Evolutionary conservation across 2,888 invertebrate genomes (phyloP).

Genomic region (Macaria notata): DNA sequence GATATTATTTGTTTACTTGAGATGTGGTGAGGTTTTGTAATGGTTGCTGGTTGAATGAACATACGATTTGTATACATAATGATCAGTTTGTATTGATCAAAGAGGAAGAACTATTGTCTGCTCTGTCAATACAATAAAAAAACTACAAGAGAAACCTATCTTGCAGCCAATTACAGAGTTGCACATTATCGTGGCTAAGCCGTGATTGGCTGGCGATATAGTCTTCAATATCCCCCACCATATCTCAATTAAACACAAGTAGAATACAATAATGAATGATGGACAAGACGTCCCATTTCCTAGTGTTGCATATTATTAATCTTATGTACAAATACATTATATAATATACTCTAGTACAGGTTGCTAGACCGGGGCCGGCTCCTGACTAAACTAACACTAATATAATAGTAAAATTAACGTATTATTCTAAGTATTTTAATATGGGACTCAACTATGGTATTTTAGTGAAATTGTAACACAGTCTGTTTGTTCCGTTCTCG

Average conservation of each 20-base stretch:
- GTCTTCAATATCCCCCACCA: no score
- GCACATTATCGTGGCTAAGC: no score
- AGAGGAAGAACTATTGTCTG: no score
- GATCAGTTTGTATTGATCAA: no score
- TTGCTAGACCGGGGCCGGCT: slow-evolving; percentile 70
- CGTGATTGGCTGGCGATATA: no score
- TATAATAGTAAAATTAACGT: slow-evolving; percentile 60
- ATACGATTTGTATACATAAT: no score
- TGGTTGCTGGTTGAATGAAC: no score
- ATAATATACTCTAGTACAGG: slow-evolving; percentile 60
- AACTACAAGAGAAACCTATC: no score
- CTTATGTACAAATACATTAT: slow-evolving; percentile 54
- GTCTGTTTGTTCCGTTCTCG: slow-evolving; percentile 46
- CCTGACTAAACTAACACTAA: slow-evolving; percentile 57
- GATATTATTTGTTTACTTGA: slow-evolving; percentile 39
- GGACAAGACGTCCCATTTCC: slow-evolving; percentile 24
- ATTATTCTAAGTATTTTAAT: slow-evolving; percentile 72
- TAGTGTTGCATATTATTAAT: slow-evolving; percentile 51
- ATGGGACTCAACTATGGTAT: slow-evolving; percentile 80
- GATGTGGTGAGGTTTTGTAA: no score
- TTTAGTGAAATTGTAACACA: slow-evolving; percentile 70
- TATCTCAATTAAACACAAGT: no score
- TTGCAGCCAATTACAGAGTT: no score
- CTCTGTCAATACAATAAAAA: no score
- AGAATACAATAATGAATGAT: slow-evolving; percentile 4